Conservation (phyloP, 1,140 invertebrate species). For the Ceratina japonica region DNA sequence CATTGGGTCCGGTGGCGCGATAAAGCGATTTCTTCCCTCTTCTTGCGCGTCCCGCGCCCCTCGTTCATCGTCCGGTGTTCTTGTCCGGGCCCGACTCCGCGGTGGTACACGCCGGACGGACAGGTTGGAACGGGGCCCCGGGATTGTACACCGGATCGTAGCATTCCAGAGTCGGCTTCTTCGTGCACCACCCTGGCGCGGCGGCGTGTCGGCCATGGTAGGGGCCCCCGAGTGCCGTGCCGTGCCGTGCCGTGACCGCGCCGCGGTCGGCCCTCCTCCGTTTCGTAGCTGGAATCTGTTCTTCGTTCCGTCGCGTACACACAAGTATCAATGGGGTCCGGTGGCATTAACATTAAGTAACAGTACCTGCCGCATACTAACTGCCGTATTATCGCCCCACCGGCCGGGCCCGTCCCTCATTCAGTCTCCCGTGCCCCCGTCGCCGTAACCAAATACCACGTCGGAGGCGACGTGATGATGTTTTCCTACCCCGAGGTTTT, state of each 20-base stretch:
- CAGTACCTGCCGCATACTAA: conserved; percentile 73
- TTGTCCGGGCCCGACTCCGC: conserved; percentile 23
- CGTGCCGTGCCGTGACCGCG: background rate
- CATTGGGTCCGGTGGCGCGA: conserved; percentile 54
- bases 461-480: conserved; percentile 31
- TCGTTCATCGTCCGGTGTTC: conserved; percentile 43
- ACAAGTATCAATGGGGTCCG: conserved; percentile 70
- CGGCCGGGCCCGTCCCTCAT: conserved; percentile 48
- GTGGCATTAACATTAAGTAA: conserved; percentile 74
- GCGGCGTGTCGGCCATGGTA: background rate
- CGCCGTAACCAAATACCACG: conserved; percentile 66
- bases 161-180: conserved; percentile 72
- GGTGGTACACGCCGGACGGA: conserved; percentile 68
- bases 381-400: conserved; percentile 72
- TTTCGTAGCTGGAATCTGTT: conserved; percentile 70
- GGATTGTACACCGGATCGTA: conserved; percentile 66
- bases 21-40: conserved; percentile 66
- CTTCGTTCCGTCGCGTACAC: conserved; percentile 59
- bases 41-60: conserved; percentile 33
- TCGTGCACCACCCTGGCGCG: conserved; percentile 64
- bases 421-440: conserved; percentile 53
- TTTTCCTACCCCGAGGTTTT: conserved; percentile 4
- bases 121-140: conserved; percentile 68
- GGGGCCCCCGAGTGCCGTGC: background rate
- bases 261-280: conserved; percentile 33